Percentiles rank a stretch among this genome's conserved stretches.
phyloP scores from a whole-genome alignment of 2,797 vertebrate species.

The Malurus splendens region DNA sequence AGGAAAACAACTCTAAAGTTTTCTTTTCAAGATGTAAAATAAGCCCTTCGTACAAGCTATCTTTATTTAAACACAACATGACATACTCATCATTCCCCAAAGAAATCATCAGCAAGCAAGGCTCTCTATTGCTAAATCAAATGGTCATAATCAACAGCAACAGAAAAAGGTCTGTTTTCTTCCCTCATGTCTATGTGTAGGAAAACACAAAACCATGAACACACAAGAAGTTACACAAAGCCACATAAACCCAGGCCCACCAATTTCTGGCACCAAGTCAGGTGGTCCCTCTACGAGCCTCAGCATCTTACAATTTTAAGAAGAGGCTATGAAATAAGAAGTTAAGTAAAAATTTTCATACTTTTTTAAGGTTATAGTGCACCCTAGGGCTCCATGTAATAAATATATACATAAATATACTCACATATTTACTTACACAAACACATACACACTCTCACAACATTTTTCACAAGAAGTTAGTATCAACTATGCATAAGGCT shows the following conservation, averaged over 20 bases:
- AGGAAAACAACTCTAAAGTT: neutral
- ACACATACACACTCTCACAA: neutral
- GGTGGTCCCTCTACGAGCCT: too few species aligned
- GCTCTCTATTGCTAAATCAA: neutral
- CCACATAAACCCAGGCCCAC: neutral
- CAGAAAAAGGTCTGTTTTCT: neutral
- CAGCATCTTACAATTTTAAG: neutral
- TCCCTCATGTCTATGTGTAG: neutral
- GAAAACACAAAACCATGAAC: neutral
- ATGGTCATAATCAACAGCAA: neutral
- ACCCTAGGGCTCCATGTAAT: neutral
- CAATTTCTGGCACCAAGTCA: neutral
- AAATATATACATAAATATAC: neutral
- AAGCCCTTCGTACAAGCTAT: neutral
- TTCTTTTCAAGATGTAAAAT: neutral
- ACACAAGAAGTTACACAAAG: neutral
- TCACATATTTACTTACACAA: neutral
- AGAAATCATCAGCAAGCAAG: neutral
- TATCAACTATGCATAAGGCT: neutral
- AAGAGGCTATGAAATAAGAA: neutral
- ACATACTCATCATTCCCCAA: neutral
- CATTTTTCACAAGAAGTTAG: neutral
- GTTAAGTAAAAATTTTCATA: neutral
- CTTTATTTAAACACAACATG: neutral
- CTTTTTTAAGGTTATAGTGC: neutral